Base-by-base conservation (phyloP, 2,113 vertebrate genomes). In the Cepphus grylle region DNA sequence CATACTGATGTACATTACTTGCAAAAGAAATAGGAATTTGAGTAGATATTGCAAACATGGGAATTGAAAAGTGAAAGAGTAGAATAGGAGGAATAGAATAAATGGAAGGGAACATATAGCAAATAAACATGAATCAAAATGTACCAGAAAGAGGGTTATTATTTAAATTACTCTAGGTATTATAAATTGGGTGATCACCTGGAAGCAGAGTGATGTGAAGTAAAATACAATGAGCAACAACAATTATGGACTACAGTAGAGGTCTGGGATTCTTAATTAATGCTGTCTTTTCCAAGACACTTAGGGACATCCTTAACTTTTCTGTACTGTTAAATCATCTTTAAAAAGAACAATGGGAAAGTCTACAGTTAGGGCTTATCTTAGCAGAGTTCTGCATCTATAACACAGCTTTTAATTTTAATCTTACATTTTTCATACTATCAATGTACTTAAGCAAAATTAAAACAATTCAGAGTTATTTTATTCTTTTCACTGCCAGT, bases 161-260 rank as follows among this genome's bases (percentile, higher is more conserved):
- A 81, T 38, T n/a, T 6, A 30, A 61, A n/a, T 85, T 0, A 45
- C n/a, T 58, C 27, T 13, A 38, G 38, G 20, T 81, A 12, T 53
- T 58, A n/a, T 4, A 63, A 40, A 50, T 55, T 45, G 63, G 27
- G 3, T 36, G 69, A 53, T 53, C 50, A 52, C 15, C 15, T 74
- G 45, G 58, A 36, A 86, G 53, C 74, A 85, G 84, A 29, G 27
- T 38, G 52, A 67, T 6, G 22, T 23, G 7, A 38, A 91, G 36
- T 49, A 63, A 88, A 79, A 58, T 12, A 43, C 23, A 65, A 34
- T 27, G 15, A 78, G 59, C 50, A 86, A 71, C n/a, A 85, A 27
- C 42, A 61, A 4, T 47, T 73, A 30, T 1, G 8, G 32, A 59
- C 1, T 2, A 19, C n/a, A 20, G 1, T 6, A 50, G 26, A 53